Conservation (phyloP, 2,113 vertebrate genomes). For the Ptyas mucosa region DNA sequence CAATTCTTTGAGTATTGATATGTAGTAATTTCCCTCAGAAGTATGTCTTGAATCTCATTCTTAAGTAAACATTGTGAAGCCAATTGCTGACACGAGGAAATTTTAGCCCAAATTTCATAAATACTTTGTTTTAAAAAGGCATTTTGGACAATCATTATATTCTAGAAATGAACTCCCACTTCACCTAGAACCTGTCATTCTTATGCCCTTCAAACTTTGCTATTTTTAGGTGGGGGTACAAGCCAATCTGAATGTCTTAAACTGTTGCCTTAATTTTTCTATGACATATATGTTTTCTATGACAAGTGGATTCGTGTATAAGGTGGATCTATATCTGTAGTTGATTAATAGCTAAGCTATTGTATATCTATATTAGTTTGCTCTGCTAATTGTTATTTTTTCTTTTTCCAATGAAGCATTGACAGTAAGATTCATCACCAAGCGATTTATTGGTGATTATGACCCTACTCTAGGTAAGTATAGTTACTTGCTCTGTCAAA, state of each 20-base stretch:
- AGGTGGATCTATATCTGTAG: not conserved
- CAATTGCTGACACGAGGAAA: not conserved
- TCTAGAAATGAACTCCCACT: not conserved
- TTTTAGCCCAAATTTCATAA: not conserved
- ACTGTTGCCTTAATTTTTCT: not conserved
- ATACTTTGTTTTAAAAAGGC: not conserved
- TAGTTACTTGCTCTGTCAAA: rapidly evolving
- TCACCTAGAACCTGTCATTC: not conserved
- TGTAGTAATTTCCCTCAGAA: not conserved
- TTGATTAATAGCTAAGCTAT: not conserved
- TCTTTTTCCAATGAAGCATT: slow-evolving; percentile 58
- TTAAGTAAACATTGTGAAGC: not conserved
- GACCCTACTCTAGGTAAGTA: slow-evolving; percentile 77
- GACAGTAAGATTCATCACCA: slow-evolving; percentile 77
- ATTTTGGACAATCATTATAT: not conserved
- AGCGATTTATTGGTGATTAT: slow-evolving; percentile 78
- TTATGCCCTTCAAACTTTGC: not conserved
- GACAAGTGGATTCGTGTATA: not conserved
- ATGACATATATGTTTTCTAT: not conserved
- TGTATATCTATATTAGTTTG: not conserved
- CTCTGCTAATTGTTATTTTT: not conserved
- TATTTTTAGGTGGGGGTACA: not conserved
- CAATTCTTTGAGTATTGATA: not conserved
- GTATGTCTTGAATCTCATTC: not conserved
- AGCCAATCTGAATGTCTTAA: not conserved